A percentile compares a stretch with the other conserved stretches of the same genome.
Conservation (phyloP, 2,797 vertebrate species). For the Enteromius unitaeniatus region DNA sequence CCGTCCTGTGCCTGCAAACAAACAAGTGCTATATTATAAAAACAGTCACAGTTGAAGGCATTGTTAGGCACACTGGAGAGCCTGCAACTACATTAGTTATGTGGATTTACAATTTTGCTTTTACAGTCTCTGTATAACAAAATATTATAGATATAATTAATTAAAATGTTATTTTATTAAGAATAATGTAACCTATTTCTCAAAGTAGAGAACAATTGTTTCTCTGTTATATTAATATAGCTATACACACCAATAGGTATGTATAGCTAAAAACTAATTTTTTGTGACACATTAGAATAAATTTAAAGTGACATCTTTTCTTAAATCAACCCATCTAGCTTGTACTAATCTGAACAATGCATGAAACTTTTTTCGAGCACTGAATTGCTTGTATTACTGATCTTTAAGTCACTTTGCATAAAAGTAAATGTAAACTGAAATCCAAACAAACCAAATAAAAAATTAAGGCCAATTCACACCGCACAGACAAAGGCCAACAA, state of each 20-base stretch:
- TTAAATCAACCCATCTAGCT: too few species aligned
- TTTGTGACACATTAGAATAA: too few species aligned
- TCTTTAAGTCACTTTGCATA: too few species aligned
- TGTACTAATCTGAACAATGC: too few species aligned
- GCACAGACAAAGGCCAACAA: too few species aligned
- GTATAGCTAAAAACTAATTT: too few species aligned
- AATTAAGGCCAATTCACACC: background rate
- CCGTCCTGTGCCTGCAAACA: conserved; percentile 76
- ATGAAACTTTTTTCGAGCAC: too few species aligned
- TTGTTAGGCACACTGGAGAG: background rate
- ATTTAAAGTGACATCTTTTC: too few species aligned
- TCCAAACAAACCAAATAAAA: background rate
- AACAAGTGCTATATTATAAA: background rate
- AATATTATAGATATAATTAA: background rate
- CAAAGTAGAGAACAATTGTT: background rate
- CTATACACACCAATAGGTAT: background rate
- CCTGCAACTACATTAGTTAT: background rate
- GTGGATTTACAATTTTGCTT: background rate
- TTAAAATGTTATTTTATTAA: background rate
- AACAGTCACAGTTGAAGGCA: background rate
- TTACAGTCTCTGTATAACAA: too few species aligned
- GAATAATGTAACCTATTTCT: background rate
- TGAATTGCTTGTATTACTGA: too few species aligned
- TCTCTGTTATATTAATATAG: background rate
- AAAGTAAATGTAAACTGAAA: too few species aligned